Evolutionary conservation across 2,797 vertebrate genomes (phyloP).

Genomic region (Melanotaenia maccullochi): DNA sequence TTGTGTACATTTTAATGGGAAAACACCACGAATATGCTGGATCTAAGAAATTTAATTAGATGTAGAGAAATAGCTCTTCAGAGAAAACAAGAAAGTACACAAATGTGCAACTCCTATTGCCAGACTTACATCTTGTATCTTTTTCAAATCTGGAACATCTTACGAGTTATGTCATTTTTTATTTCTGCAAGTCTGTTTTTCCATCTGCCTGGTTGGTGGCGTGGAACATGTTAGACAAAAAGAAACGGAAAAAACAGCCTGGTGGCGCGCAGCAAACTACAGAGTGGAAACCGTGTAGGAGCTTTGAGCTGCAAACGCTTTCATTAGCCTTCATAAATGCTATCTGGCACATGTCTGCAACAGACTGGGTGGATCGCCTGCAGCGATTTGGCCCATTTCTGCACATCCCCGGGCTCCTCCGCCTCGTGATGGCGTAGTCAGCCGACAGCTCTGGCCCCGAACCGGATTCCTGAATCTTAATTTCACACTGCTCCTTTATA

Average conservation of each 20-base stretch:
- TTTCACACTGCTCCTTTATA: constrained; percentile 65
- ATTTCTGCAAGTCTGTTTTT: constrained; percentile 1
- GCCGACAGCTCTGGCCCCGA: constrained; percentile 59
- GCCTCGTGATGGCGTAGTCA: constrained; percentile 48
- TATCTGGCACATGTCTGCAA: constrained; percentile 66
- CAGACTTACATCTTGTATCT: constrained; percentile 8
- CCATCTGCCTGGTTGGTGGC: constrained; percentile 16
- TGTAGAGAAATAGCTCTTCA: constrained; percentile 22
- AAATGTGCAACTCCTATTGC: constrained; percentile 22
- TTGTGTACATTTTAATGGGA: neutral
- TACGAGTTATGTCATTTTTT: constrained; percentile 18
- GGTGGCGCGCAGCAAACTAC: constrained; percentile 12
- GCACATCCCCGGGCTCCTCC: constrained; percentile 42
- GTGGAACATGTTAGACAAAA: constrained; percentile 25
- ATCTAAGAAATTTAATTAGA: constrained; percentile 15
- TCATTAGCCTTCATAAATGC: constrained; percentile 70
- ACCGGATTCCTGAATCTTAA: constrained; percentile 47
- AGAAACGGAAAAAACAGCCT: constrained; percentile 19
- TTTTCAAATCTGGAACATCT: constrained; percentile 40
- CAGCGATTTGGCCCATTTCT: constrained; percentile 60
- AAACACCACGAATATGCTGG: neutral
- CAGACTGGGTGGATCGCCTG: constrained; percentile 53
- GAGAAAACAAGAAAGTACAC: constrained; percentile 28
- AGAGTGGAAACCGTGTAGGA: constrained; percentile 18
- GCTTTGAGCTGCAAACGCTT: constrained; percentile 44